Conservation (phyloP, 2,888 invertebrate genomes). For the Folsomia candida region DNA sequence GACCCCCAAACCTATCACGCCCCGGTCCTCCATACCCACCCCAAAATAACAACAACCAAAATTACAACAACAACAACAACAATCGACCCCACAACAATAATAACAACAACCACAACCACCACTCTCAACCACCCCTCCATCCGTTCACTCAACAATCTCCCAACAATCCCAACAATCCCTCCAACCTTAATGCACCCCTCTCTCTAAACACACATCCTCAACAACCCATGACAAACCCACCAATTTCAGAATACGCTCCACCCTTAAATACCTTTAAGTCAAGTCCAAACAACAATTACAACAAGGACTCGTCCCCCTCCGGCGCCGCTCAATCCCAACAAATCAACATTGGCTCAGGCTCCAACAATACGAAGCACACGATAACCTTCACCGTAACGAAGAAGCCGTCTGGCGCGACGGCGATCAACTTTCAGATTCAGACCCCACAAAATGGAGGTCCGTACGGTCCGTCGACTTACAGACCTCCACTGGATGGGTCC, state of each 20-base stretch:
- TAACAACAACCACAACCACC: conserved; percentile 13
- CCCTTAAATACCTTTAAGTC: conserved; percentile 37
- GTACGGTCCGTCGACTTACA: conserved; percentile 28
- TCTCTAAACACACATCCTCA: conserved; percentile 7
- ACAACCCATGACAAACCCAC: conserved; percentile 20
- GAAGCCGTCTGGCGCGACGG: conserved; percentile 33
- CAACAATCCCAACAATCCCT: not conserved
- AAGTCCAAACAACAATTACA: not conserved
- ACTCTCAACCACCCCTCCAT: conserved; percentile 19
- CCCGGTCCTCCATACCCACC: conserved; percentile 22
- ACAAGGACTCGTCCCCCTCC: conserved; percentile 19
- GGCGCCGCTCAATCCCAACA: conserved; percentile 25
- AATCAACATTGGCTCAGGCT: conserved; percentile 13
- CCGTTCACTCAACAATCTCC: conserved; percentile 12
- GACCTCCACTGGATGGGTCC: conserved; percentile 20
- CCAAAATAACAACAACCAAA: conserved; percentile 11
- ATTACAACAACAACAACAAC: conserved; percentile 9
- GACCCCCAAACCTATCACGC: conserved; percentile 13
- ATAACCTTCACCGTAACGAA: conserved; percentile 39
- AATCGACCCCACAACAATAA: conserved; percentile 13
- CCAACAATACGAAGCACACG: conserved; percentile 32
- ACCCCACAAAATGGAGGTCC: conserved; percentile 32
- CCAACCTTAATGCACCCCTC: conserved; percentile 12
- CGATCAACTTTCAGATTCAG: conserved; percentile 36
- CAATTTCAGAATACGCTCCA: conserved; percentile 40